Evolutionary conservation across 2,797 vertebrate genomes (phyloP).

Genomic region (Hydrolagus colliei): DNA sequence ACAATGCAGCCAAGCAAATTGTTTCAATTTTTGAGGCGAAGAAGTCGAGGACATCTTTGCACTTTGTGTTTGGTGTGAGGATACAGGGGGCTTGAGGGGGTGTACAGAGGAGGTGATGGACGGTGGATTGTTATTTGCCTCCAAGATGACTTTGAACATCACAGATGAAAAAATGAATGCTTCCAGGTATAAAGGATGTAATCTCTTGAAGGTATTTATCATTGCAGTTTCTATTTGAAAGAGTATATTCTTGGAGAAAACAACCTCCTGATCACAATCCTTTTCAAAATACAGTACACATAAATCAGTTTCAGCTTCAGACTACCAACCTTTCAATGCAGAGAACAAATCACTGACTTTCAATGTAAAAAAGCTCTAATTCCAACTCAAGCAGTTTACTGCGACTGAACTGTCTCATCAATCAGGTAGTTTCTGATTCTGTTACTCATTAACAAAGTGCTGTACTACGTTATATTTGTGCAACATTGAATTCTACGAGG

Average conservation of each 20-base stretch:
- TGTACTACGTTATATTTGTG: no score
- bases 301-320: not conserved
- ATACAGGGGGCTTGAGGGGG: no score
- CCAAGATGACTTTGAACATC: not conserved
- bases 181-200: not conserved
- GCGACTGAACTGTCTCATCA: not conserved
- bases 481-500: no score
- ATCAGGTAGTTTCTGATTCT: not conserved
- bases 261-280: not conserved
- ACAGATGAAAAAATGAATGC: not conserved
- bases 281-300: not conserved
- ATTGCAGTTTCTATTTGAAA: not conserved
- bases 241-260: not conserved
- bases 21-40: no score
- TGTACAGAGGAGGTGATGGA: no score
- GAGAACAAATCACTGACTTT: not conserved
- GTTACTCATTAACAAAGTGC: no score
- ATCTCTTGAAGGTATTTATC: not conserved
- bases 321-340: not conserved
- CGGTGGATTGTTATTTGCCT: no score
- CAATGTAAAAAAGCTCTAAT: not conserved
- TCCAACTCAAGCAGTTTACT: not conserved
- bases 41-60: no score
- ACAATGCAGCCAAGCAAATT: no score
- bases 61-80: no score